A percentile compares a stretch with the other conserved stretches of the same genome.
Conservation (phyloP, 2,888 invertebrate genomes). For the Mythimna loreyi region DNA sequence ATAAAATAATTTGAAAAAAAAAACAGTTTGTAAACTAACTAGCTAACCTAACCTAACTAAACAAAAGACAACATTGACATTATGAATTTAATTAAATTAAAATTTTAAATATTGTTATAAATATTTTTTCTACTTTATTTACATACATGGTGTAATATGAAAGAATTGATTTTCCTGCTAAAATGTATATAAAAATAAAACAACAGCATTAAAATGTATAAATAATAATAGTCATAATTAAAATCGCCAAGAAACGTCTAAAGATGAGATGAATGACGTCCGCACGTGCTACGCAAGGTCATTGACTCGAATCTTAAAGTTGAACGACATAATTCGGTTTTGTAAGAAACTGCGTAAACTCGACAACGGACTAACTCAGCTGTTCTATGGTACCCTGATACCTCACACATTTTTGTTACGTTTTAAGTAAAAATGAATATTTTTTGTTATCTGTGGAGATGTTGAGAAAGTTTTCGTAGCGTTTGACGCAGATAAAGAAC, state of each 20-base stretch:
- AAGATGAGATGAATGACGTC: constrained; percentile 9
- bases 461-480: constrained; percentile 26
- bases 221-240: constrained; percentile 9
- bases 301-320: constrained; percentile 50
- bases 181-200: neutral
- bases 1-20: too few species aligned
- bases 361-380: constrained; percentile 55
- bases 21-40: too few species aligned
- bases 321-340: constrained; percentile 62
- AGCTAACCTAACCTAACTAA: too few species aligned
- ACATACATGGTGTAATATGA: neutral
- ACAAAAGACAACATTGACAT: too few species aligned
- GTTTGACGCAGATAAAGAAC: neutral
- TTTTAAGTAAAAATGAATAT: constrained; percentile 74
- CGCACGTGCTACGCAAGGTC: constrained; percentile 30
- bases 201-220: neutral
- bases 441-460: constrained; percentile 58
- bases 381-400: constrained; percentile 73
- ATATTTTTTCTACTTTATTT: neutral
- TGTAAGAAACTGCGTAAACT: constrained; percentile 65
- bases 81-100: too few species aligned
- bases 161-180: neutral
- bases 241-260: constrained; percentile 1
- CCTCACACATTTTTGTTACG: constrained; percentile 74
- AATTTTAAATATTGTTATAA: too few species aligned